phyloP scores from a whole-genome alignment of 2,797 vertebrate species.

The Characodon lateralis region DNA sequence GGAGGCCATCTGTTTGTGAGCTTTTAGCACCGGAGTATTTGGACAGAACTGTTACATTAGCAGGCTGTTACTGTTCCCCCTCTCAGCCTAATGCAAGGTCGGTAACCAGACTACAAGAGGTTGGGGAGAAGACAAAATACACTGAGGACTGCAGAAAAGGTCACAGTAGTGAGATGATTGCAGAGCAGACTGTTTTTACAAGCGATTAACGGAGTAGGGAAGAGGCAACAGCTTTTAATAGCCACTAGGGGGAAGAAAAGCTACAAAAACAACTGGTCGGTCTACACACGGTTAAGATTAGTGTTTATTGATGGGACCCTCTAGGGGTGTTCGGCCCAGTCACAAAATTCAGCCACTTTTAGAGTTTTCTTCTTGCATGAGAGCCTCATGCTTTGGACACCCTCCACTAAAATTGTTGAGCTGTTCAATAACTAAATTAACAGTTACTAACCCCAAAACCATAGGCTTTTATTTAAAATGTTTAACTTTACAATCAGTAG shows the following conservation, averaged over 20 bases:
- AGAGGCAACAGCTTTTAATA: slow-evolving; percentile 42
- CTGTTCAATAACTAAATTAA: not conserved
- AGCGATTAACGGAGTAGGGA: slow-evolving; percentile 18
- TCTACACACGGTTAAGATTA: not conserved
- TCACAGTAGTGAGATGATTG: slow-evolving; percentile 34
- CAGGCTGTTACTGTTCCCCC: slow-evolving; percentile 45
- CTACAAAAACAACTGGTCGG: not conserved
- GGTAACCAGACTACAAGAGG: slow-evolving; percentile 31
- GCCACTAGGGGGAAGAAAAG: slow-evolving; percentile 11
- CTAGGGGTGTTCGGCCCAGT: not conserved
- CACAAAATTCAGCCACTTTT: not conserved
- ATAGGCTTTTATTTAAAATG: not conserved
- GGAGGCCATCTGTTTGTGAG: slow-evolving; percentile 34
- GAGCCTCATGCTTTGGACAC: not conserved
- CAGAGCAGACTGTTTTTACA: slow-evolving; percentile 35
- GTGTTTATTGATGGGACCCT: slow-evolving; percentile 4
- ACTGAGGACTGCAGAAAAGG: slow-evolving; percentile 31
- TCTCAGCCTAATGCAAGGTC: slow-evolving; percentile 47
- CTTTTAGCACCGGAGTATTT: slow-evolving; percentile 46
- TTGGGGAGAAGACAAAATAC: slow-evolving; percentile 41
- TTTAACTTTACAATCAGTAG: not conserved
- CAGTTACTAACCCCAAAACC: slow-evolving; percentile 1
- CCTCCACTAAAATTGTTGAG: not conserved
- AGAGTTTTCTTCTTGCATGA: not conserved
- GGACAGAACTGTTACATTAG: slow-evolving; percentile 71